Percentiles rank a stretch among this genome's conserved stretches.
Conservation (phyloP, 1,140 invertebrate genomes). For the Proctacanthus coquilletti region DNA sequence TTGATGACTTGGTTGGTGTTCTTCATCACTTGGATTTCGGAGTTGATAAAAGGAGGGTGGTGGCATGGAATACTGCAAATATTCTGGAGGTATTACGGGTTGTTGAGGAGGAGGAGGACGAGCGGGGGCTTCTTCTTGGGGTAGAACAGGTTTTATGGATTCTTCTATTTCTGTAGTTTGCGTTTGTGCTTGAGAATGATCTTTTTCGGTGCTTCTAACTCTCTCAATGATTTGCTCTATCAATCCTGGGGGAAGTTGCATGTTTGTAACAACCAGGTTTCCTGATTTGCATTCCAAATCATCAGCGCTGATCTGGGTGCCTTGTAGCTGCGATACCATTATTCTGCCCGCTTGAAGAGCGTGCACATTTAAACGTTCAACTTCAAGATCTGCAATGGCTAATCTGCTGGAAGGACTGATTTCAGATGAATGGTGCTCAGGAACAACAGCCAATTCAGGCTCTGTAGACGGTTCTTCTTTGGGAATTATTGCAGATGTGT, state of each 20-base stretch:
- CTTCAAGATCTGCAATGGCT: constrained; percentile 56
- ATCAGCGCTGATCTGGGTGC: constrained; percentile 40
- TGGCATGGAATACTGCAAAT: constrained; percentile 33
- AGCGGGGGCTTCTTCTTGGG: constrained; percentile 27
- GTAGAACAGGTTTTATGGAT: constrained; percentile 4
- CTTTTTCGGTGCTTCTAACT: constrained; percentile 15
- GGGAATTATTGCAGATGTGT: constrained; percentile 7
- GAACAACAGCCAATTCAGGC: too few species aligned
- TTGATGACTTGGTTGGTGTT: constrained; percentile 24
- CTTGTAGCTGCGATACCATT: constrained; percentile 61
- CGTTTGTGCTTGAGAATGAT: constrained; percentile 14
- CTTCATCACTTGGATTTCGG: constrained; percentile 15
- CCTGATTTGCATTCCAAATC: constrained; percentile 40
- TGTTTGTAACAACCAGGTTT: constrained; percentile 42
- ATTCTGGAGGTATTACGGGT: constrained; percentile 34
- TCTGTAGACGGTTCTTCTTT: constrained; percentile 6
- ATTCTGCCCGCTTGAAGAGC: constrained; percentile 62
- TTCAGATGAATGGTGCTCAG: not conserved
- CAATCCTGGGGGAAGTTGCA: constrained; percentile 45
- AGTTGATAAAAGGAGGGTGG: constrained; percentile 9
- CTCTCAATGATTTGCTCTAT: constrained; percentile 41
- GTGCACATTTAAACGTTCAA: constrained; percentile 56
- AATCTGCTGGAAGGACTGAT: constrained; percentile 26
- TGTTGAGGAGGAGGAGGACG: constrained; percentile 38
- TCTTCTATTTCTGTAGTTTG: constrained; percentile 14